phyloP scores from a whole-genome alignment of 2,113 vertebrate genomes.

The Bombycilla garrulus region DNA sequence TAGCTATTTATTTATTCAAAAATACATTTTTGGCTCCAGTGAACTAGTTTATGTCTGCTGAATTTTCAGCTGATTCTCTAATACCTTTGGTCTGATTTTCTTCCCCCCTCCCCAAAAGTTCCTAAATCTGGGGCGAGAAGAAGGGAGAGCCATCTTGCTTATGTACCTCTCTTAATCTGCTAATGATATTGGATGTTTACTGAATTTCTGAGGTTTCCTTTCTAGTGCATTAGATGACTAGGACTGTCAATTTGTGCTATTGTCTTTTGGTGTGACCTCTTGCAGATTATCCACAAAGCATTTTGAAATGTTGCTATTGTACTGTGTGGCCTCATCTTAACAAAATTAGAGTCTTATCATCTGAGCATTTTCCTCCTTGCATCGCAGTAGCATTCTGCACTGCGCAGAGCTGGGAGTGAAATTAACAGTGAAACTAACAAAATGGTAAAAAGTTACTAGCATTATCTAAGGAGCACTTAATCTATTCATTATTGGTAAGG shows the following conservation, averaged over 20 bases:
- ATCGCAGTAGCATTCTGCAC: neutral
- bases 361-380: neutral
- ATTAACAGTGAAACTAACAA: neutral
- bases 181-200: neutral
- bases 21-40: neutral
- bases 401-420: neutral
- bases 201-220: neutral
- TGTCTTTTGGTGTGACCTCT: neutral
- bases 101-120: accelerated
- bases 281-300: neutral
- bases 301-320: neutral
- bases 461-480: neutral
- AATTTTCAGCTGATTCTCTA: neutral
- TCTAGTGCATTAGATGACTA: neutral
- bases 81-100: neutral
- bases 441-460: neutral
- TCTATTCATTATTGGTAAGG: neutral
- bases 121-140: accelerated
- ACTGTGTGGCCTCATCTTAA: neutral
- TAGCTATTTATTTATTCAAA: neutral
- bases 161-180: neutral
- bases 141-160: neutral
- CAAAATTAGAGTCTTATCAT: neutral
- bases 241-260: neutral
- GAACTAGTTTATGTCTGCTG: neutral